Conservation (phyloP, 2,888 invertebrate genomes). For the Exephanes ischioxanthus region DNA sequence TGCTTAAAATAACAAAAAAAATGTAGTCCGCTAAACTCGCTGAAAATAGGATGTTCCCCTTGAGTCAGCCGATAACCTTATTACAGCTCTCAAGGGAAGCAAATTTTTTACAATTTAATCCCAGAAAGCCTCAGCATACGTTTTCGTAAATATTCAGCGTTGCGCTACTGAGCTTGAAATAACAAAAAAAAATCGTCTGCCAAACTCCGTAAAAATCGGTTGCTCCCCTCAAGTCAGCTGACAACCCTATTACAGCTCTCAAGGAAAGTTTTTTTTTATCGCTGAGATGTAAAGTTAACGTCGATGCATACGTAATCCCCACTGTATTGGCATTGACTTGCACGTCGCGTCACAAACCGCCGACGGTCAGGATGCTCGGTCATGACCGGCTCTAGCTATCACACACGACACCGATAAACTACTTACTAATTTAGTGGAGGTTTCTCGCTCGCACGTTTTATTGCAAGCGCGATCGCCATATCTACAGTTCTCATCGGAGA, state of each 20-base stretch:
- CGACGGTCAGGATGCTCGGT: constrained; percentile 47
- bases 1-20: no score
- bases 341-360: constrained; percentile 17
- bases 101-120: no score
- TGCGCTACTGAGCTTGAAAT: no score
- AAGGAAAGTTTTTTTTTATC: neutral
- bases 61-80: neutral
- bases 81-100: neutral
- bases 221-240: neutral
- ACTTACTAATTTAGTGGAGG: constrained; percentile 55
- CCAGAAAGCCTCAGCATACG: no score
- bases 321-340: constrained; percentile 22
- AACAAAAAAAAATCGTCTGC: no score
- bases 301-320: neutral
- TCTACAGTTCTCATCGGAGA: neutral
- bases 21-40: no score
- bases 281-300: neutral
- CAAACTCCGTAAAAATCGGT: no score
- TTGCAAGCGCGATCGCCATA: constrained; percentile 44
- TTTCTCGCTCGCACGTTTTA: constrained; percentile 45
- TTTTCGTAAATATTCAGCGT: no score
- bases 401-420: constrained; percentile 33
- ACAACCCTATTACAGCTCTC: neutral
- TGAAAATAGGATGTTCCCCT: no score
- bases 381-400: constrained; percentile 39